Conservation (phyloP, 2,113 vertebrate species). For the Cottus gobio region DNA sequence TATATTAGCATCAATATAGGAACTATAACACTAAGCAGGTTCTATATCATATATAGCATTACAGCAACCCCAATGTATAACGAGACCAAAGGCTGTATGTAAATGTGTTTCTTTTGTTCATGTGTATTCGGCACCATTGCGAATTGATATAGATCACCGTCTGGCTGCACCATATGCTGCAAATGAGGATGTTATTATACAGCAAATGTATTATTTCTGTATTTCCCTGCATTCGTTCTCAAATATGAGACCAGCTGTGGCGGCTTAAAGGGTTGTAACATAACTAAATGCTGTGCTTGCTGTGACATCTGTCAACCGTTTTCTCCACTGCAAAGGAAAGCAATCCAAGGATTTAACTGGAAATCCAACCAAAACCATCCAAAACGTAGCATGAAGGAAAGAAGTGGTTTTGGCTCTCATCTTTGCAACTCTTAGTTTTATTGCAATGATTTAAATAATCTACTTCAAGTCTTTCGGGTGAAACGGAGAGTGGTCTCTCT, state of each 20-base stretch:
- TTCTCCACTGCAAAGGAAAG: neutral
- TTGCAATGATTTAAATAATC: constrained; percentile 8
- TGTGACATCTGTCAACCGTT: constrained; percentile 5
- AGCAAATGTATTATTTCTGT: neutral
- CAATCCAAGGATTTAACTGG: neutral
- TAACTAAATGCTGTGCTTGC: neutral
- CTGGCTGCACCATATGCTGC: constrained; percentile 5
- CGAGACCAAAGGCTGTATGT: neutral
- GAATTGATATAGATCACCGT: neutral
- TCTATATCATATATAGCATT: neutral
- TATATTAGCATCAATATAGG: neutral
- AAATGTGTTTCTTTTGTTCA: neutral
- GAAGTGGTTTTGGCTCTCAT: neutral
- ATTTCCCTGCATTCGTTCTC: neutral
- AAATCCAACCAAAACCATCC: constrained; percentile 8
- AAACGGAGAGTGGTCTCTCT: neutral
- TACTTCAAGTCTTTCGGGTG: constrained; percentile 20
- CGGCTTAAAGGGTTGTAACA: neutral
- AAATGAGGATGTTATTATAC: neutral
- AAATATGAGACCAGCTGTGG: neutral
- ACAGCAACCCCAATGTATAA: neutral
- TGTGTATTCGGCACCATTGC: too few species aligned
- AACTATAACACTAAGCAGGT: neutral
- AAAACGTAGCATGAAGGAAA: neutral
- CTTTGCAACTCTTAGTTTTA: constrained; percentile 6